These are phyloP conservation scores for Limenitis camilla DNA, from an alignment of 2,888 invertebrate genomes.

Conservation along the genomic window DNA sequence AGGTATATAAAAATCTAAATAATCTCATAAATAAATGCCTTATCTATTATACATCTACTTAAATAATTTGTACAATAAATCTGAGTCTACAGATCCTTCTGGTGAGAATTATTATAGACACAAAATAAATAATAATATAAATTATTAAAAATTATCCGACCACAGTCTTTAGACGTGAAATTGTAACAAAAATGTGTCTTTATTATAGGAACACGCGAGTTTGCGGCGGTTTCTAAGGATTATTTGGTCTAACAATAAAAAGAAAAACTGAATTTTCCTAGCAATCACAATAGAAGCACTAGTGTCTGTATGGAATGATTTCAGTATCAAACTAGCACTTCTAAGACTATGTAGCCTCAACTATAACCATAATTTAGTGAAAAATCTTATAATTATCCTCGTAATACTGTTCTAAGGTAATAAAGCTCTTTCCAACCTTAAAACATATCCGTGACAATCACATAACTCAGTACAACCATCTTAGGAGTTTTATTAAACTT, in stretches of 20 bases:
- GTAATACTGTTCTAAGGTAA: constrained; percentile 63
- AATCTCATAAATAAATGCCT: constrained; percentile 72
- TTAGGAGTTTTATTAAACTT: constrained; percentile 53
- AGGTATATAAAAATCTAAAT: constrained; percentile 58
- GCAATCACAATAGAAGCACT: constrained; percentile 34
- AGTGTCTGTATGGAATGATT: constrained; percentile 48
- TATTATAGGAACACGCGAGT: constrained; percentile 62
- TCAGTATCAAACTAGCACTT: constrained; percentile 34
- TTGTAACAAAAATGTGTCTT: constrained; percentile 57
- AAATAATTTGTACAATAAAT: constrained; percentile 72
- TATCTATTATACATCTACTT: constrained; percentile 53
- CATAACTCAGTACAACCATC: too few species aligned
- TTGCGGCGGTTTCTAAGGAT: constrained; percentile 29
- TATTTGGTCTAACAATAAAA: constrained; percentile 44
- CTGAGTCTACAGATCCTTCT: constrained; percentile 53
- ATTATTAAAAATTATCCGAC: constrained; percentile 56
- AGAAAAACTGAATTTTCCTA: constrained; percentile 10
- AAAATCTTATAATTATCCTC: constrained; percentile 48
- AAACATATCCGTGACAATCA: constrained; percentile 46
- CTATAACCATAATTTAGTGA: constrained; percentile 36
- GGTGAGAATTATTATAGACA: constrained; percentile 59
- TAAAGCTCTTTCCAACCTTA: constrained; percentile 48
- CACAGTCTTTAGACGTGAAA: constrained; percentile 65
- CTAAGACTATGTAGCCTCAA: constrained; percentile 55
- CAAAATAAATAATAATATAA: constrained; percentile 69